Base-by-base conservation (phyloP, 2,888 invertebrate species). In the Gastracanthus pulcherrimus region DNA sequence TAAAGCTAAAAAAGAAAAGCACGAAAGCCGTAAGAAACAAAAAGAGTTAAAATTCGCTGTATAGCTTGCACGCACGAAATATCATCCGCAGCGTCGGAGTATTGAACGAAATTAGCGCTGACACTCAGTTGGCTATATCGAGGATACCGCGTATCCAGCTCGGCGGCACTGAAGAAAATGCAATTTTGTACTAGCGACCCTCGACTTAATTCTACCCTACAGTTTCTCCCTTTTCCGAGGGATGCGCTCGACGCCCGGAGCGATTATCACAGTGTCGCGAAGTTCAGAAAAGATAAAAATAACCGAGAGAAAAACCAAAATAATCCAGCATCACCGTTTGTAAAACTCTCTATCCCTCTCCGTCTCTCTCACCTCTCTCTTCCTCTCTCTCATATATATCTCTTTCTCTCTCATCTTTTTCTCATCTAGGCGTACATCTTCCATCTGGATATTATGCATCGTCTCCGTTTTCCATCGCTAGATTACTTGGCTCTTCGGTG, bases 391-490 rank as follows among this genome's bases (percentile, higher is more conserved):
- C n/a, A n/a, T n/a, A n/a, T n/a, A n/a, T n/a, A n/a, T n/a, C n/a
- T n/a, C n/a, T n/a, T n/a, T 41, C 41, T n/a, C 34, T 51, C 48
- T 69, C 31, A 69, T 69, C 48, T 31, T 69, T 48, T 48, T 31
- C 34, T 34, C n/a, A 31, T 19, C 7, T 45, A 16, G 31, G 34
- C n/a, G 31, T 48, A 26, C 34, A 6, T 69, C 51, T 45, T 69
- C 48, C 69, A 51, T 69, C 69, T 51, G 19, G 26, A 48, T 69
- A 69, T 69, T 69, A 48, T n/a, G 69, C 34, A 69, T 48, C 6
- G 31, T 19, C 13, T 69, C 34, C 69, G n/a, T 69, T 69, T 69
- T 34, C 69, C 69, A 69, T 69, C 69, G 48, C 48, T 69, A 69
- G 69, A 69, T 69, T 69, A 69, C 69, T 69, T 48, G 29, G 48